Base-by-base conservation (phyloP, 2,113 vertebrate species). In the Cyphomyrus discorhynchus region DNA sequence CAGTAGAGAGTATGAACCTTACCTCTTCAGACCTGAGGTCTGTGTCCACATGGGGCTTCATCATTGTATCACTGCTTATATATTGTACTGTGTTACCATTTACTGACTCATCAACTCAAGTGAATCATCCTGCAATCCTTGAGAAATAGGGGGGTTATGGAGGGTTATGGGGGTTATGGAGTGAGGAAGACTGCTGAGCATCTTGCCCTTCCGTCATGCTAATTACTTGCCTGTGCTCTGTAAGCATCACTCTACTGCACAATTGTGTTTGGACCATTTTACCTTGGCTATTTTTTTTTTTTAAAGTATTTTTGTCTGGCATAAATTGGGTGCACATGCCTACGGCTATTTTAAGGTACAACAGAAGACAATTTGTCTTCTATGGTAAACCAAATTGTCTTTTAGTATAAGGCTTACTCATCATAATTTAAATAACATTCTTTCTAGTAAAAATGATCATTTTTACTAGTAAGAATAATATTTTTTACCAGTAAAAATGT, bases 11-110 rank as follows among this genome's bases (percentile, higher is more conserved):
- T 5, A 6, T 86, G 21, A 89, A 49, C 49, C 89, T 90, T 90
- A 90, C 89, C 89, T 87, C 70, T 45, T 88, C 17, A 46, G 31
- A 47, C 66, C 52, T 85, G 74, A 24, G 85, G 89, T 87, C 66
- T 88, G 62, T 58, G 85, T 56, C 70, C 24, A 56, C 49, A 52
- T 11, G 11, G 24, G 35, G 31, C 88, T 53, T 58, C 70, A 88
- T 90, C 9, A 8, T 24, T 42, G 62, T 70, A 13, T 35, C n/a
- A 87, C 21, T 66, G 74, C 62, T 90, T 90, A 50, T 90, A 90
- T 90, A 90, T 58, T 21, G 11, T 13, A 15, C 13, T 1, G 13
- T 49, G 42, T 19, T 9, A 0, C 19, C 1, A 11, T 8, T 24
- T 35, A 27, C 70, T 90, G 86, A 90, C 47, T 90, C 89, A 90